Conservation (phyloP, 2,797 vertebrate genomes). For the Cottoperca gobio region DNA sequence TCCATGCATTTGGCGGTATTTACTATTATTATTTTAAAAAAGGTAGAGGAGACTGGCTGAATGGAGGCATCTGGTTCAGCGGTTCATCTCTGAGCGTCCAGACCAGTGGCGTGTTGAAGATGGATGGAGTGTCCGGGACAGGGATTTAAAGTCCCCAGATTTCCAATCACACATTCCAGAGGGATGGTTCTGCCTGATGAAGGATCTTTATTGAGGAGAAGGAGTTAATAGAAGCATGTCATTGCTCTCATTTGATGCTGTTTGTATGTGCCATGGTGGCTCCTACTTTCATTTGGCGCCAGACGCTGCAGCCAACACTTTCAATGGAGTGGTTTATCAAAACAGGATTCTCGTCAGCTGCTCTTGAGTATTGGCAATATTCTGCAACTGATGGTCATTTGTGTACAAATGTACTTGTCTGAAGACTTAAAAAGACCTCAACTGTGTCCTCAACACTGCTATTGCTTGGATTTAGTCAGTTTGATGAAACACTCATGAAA, state of each 20-base stretch:
- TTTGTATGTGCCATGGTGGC: conserved; percentile 56
- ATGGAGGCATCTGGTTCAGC: conserved; percentile 70
- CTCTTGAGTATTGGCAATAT: conserved; percentile 55
- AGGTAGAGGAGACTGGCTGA: conserved; percentile 63
- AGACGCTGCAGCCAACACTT: conserved; percentile 22
- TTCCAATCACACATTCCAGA: conserved; percentile 84
- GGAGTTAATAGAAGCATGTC: conserved; percentile 84
- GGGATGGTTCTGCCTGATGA: conserved; percentile 85
- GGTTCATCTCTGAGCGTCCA: conserved; percentile 77
- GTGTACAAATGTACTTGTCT: conserved; percentile 29
- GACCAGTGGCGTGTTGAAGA: conserved; percentile 83
- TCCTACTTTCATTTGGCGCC: conserved; percentile 52
- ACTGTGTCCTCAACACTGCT: neutral
- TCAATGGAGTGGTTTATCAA: conserved; percentile 50
- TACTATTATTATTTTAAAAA: conserved; percentile 82
- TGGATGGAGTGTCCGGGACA: conserved; percentile 76
- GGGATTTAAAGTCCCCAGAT: conserved; percentile 74
- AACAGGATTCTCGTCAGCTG: conserved; percentile 52
- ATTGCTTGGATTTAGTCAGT: conserved; percentile 13
- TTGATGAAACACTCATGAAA: conserved; percentile 12
- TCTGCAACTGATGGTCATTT: conserved; percentile 56
- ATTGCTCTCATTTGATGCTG: conserved; percentile 78
- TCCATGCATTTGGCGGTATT: conserved; percentile 78
- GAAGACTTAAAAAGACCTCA: neutral
- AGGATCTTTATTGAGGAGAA: conserved; percentile 81